phyloP scores from a whole-genome alignment of 2,888 invertebrate species.

The Lasius platythorax region DNA sequence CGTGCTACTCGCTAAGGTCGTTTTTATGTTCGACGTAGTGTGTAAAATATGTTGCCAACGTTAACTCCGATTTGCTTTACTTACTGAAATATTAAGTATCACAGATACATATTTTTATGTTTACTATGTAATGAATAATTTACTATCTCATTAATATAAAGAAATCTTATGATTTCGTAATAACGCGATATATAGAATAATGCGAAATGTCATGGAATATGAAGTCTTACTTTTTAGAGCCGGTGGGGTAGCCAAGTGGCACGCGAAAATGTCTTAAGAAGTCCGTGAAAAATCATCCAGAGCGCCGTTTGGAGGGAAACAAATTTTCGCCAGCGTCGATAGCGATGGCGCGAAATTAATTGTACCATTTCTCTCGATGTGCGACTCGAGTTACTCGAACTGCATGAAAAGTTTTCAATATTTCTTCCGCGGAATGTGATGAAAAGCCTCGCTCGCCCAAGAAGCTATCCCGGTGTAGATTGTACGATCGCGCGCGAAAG shows the following conservation, averaged over 20 bases:
- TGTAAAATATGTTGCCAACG: slow-evolving; percentile 13
- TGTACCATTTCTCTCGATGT: slow-evolving; percentile 1
- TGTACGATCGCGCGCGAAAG: slow-evolving; percentile 67
- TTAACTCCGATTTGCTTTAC: not conserved
- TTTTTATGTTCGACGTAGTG: slow-evolving; percentile 50
- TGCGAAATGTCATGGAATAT: not conserved
- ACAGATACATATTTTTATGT: slow-evolving; percentile 4
- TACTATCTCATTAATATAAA: slow-evolving; percentile 9
- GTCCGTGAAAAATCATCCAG: not conserved
- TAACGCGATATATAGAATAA: not conserved
- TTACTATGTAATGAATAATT: slow-evolving; percentile 4
- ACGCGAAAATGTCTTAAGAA: not conserved
- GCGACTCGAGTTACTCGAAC: slow-evolving; percentile 3
- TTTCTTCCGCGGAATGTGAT: slow-evolving; percentile 56
- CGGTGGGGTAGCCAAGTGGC: not conserved
- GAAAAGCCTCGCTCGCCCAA: slow-evolving; percentile 58
- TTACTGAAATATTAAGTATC: not conserved
- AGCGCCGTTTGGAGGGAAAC: not conserved
- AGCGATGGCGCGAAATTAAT: slow-evolving; percentile 38
- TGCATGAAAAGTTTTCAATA: slow-evolving; percentile 53
- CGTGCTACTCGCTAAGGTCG: slow-evolving; percentile 54
- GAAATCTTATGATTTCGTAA: not conserved
- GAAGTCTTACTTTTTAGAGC: not conserved
- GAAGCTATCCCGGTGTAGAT: slow-evolving; percentile 63
- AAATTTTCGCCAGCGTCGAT: slow-evolving; percentile 24